Evolutionary conservation across 2,888 invertebrate genomes (phyloP), one percentile per base, ranked within the genome.

Genomic region (Stegophylla sp.): DNA sequence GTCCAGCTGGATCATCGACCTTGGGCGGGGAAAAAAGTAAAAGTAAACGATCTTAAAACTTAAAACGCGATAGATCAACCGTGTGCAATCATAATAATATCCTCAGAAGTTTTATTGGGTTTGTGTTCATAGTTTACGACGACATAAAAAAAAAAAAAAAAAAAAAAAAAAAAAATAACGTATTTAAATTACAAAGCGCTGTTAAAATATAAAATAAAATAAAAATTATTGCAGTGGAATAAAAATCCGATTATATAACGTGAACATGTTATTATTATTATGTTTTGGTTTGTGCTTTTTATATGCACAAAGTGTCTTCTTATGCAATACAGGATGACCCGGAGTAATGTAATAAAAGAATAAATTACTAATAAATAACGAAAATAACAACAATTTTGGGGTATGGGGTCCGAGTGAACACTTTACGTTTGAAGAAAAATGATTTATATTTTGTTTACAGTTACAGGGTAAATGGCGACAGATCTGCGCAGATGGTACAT

Each of bases 161-260:
- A 73, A 43, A 43, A 15, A 23, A 23, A n/a, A 26, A 56, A 53
- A 43, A 53, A 72, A 56, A 41, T n/a, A 7, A 43, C 5, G n/a
- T 53, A 53, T 76, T 76, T 66, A 43, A 23, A 43, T 76, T 53
- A 43, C 56, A 28, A 26, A 34, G 64, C 12, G 34, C 23, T 28
- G 13, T 51, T 69, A 15, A 15, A 45, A 45, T 2, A 45, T 10
- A 12, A 2, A 45, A 10, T 9, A 43, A 43, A 43, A 43, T 9
- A 43, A 43, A 43, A 15, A 53, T 64, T 76, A 53, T 66, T 53
- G 43, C 76, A 26, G n/a, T 9, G 56, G 66, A 66, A 76, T 76
- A 66, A 76, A 66, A 76, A 66, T 53, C 66, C 41, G 66, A 76
- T 76, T 76, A 56, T 56, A 48, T 7, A 7, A 34, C 3, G 7